Percentiles rank a stretch among this genome's conserved stretches.
phyloP scores from a whole-genome alignment of 2,113 vertebrate species.

The Argyrosomus japonicus region DNA sequence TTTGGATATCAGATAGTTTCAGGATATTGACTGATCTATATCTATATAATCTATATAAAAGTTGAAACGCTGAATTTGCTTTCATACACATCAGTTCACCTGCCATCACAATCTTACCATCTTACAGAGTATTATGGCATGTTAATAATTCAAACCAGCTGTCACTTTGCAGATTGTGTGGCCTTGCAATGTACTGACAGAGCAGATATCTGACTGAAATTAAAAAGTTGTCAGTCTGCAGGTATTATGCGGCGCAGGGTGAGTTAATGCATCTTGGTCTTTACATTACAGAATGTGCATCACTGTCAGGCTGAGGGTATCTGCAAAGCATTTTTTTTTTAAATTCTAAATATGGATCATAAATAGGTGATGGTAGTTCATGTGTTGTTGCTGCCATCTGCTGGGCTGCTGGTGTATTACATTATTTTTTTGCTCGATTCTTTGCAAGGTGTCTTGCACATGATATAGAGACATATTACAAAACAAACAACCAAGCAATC shows the following conservation, averaged over 20 bases:
- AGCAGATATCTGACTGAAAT: neutral
- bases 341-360: neutral
- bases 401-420: conserved; percentile 38
- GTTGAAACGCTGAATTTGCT: neutral
- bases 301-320: neutral
- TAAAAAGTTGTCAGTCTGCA: neutral
- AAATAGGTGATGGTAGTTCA: neutral
- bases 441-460: neutral
- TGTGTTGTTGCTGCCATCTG: conserved; percentile 72
- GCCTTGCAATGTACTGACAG: neutral
- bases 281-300: neutral
- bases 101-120: neutral
- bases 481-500: too few relatives aligned
- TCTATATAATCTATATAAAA: neutral
- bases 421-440: neutral
- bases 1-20: neutral
- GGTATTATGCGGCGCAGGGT: neutral
- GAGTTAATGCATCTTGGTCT: neutral
- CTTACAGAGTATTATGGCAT: neutral
- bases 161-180: conserved; percentile 6
- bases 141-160: neutral
- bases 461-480: neutral
- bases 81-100: neutral
- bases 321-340: neutral
- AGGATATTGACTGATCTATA: neutral